phyloP scores from a whole-genome alignment of 1,140 invertebrate species.

The Drosophila subobscura region DNA sequence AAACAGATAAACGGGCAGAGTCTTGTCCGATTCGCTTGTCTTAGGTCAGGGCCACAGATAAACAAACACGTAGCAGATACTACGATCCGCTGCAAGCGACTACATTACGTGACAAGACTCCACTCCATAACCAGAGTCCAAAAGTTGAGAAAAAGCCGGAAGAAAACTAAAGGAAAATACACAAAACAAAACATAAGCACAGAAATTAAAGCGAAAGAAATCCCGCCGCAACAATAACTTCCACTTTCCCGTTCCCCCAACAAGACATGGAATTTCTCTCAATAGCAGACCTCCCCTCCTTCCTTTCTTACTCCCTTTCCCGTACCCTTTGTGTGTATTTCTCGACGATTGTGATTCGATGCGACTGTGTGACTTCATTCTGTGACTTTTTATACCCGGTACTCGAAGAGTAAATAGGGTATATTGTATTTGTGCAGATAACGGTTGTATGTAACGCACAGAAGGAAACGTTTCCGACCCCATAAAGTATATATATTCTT shows the following conservation, averaged over 20 bases:
- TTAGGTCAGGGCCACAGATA: slow-evolving; percentile 11
- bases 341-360: slow-evolving; percentile 37
- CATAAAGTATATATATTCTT: too few species aligned
- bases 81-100: slow-evolving; percentile 11
- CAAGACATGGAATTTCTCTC: slow-evolving; percentile 18
- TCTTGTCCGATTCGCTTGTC: slow-evolving; percentile 1
- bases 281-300: neutral
- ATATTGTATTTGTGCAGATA: too few species aligned
- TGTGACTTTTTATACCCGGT: slow-evolving; percentile 62
- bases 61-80: slow-evolving; percentile 31
- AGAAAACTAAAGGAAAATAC: slow-evolving; percentile 6
- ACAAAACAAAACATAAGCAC: slow-evolving; percentile 16
- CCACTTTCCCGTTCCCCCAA: neutral
- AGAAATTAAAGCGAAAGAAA: slow-evolving; percentile 25
- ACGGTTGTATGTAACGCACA: too few species aligned
- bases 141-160: neutral
- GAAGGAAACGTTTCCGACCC: too few species aligned
- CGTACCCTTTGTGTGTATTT: slow-evolving; percentile 13
- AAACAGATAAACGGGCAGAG: neutral
- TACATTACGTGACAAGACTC: slow-evolving; percentile 38
- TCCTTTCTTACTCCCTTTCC: neutral
- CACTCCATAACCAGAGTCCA: slow-evolving; percentile 12
- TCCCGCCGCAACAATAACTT: slow-evolving; percentile 12
- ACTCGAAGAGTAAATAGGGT: too few species aligned
- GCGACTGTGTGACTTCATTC: slow-evolving; percentile 52